phyloP scores from a whole-genome alignment of 2,797 vertebrate genomes.

The Ciconia nigra region DNA sequence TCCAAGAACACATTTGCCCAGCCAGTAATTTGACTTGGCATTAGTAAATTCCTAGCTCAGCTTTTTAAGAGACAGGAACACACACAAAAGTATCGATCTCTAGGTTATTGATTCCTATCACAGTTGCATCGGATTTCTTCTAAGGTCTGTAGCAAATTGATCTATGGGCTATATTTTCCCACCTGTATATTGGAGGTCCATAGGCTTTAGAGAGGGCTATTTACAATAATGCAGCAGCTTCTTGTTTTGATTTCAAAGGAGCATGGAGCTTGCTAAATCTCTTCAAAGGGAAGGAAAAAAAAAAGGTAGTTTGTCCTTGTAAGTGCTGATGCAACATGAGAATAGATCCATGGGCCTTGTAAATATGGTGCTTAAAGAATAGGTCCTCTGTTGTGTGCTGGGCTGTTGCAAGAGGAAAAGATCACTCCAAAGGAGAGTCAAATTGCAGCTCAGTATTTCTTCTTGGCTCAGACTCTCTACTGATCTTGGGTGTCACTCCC shows the following conservation, averaged over 20 bases:
- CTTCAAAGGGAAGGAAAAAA: background rate
- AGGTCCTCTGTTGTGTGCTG: background rate
- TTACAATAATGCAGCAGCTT: background rate
- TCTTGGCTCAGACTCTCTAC: background rate
- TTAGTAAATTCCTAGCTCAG: slow-evolving; percentile 16
- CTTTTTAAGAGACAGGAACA: slow-evolving; percentile 9
- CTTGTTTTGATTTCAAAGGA: background rate
- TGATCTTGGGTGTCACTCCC: background rate
- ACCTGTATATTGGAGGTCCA: background rate
- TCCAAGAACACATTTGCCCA: background rate
- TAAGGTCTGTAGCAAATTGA: background rate
- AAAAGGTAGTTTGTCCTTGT: background rate
- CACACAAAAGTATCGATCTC: background rate
- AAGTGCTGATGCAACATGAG: background rate
- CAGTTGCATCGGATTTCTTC: background rate
- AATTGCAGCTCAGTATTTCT: background rate
- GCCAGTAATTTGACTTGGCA: background rate
- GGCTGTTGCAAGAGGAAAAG: background rate
- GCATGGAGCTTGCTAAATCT: background rate
- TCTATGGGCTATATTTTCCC: background rate
- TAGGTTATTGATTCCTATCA: background rate
- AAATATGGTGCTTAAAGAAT: background rate
- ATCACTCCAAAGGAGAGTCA: background rate
- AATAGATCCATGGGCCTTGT: background rate
- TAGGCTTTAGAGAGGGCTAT: background rate